phyloP scores from a whole-genome alignment of 2,113 vertebrate genomes.

The Lamprologus speciosus region DNA sequence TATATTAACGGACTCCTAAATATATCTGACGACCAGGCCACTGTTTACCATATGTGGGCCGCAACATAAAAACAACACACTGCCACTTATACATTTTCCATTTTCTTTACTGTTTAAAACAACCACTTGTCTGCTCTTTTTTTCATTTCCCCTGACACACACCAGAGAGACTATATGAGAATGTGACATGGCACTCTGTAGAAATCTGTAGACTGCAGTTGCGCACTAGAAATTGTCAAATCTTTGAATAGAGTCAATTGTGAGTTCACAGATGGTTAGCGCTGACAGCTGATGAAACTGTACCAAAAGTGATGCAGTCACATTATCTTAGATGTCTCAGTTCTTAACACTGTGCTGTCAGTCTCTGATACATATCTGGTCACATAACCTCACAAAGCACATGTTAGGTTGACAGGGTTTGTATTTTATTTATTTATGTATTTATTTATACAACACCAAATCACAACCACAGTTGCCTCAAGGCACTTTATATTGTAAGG shows the following conservation, averaged over 20 bases:
- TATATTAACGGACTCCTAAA: not conserved
- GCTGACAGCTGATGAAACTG: not conserved
- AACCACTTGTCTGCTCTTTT: not conserved
- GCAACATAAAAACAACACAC: not conserved
- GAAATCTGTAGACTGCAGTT: not conserved
- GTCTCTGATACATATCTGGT: not conserved
- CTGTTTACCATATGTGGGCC: not conserved
- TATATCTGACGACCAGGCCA: not conserved
- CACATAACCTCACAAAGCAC: not conserved
- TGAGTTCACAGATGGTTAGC: not conserved
- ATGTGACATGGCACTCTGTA: not conserved
- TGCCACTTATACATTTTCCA: not conserved
- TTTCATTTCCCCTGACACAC: not conserved
- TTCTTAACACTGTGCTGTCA: not conserved
- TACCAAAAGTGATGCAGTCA: not conserved
- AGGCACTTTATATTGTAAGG: not conserved
- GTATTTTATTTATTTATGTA: too few relatives aligned
- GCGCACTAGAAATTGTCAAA: fast-evolving
- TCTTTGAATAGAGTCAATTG: not conserved
- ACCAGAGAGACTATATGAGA: not conserved
- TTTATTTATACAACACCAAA: not conserved
- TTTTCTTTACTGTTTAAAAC: not conserved
- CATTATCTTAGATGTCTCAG: not conserved
- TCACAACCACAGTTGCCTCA: not conserved
- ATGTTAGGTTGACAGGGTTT: not conserved